Evolutionary conservation across 2,797 vertebrate species (phyloP).

Genomic region (Sphenopsis melanotis): DNA sequence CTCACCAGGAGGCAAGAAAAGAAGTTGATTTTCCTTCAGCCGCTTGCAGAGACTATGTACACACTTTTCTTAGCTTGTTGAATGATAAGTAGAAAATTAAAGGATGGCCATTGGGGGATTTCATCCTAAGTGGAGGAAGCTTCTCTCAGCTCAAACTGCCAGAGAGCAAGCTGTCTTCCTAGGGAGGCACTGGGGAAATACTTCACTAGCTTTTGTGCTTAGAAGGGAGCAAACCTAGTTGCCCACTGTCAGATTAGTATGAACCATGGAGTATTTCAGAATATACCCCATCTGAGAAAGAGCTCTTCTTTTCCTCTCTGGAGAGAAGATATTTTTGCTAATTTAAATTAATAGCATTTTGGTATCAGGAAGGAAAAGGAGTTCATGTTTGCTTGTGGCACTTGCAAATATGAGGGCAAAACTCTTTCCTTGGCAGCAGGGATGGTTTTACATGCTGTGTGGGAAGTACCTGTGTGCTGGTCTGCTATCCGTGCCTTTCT

Average conservation of each 20-base stretch:
- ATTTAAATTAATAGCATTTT: not conserved
- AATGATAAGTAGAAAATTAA: not conserved
- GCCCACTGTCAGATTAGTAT: not conserved
- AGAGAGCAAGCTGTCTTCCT: not conserved
- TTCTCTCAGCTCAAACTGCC: not conserved
- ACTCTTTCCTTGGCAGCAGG: not conserved
- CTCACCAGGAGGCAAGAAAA: not conserved
- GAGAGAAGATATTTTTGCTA: not conserved
- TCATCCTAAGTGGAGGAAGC: not conserved
- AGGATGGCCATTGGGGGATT: not conserved
- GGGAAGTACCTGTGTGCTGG: not conserved
- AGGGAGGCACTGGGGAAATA: not conserved
- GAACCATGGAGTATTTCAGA: not conserved
- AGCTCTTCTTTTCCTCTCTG: not conserved
- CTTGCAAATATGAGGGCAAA: not conserved
- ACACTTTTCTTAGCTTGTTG: not conserved
- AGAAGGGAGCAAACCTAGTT: not conserved
- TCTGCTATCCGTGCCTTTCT: not conserved
- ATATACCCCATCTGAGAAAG: not conserved
- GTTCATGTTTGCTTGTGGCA: not conserved
- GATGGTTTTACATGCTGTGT: not conserved
- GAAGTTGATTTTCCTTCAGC: not conserved
- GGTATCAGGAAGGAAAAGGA: not conserved
- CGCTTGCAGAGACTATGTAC: not conserved
- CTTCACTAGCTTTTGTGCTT: not conserved